Percentiles rank a stretch among this genome's conserved stretches.
Conservation (phyloP, 1,140 invertebrate species). For the Pseudachorutes palmiensis region DNA sequence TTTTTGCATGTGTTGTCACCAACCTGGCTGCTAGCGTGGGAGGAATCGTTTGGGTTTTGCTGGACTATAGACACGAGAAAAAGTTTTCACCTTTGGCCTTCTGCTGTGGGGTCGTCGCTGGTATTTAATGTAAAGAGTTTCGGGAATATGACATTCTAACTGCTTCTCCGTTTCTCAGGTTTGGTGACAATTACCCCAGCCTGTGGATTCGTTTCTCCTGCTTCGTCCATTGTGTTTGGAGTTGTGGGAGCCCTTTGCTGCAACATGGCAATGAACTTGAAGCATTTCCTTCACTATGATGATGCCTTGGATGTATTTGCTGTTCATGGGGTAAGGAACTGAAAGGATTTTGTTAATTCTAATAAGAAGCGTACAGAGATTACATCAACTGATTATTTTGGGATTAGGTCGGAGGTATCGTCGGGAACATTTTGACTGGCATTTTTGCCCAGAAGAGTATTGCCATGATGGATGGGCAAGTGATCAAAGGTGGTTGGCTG, state of each 20-base stretch:
- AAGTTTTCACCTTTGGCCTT: constrained; percentile 35
- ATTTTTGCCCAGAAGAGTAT: constrained; percentile 35
- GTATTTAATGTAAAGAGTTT: constrained; percentile 7
- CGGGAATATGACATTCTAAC: neutral
- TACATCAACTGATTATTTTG: neutral
- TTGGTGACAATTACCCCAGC: constrained; percentile 36
- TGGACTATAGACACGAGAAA: constrained; percentile 33
- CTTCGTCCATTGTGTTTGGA: constrained; percentile 29
- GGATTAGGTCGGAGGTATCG: constrained; percentile 28
- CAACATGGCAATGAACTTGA: constrained; percentile 32
- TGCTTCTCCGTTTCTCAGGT: constrained; percentile 19
- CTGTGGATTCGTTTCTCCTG: constrained; percentile 25
- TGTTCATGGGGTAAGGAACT: constrained; percentile 29
- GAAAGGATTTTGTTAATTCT: neutral
- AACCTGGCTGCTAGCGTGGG: constrained; percentile 33
- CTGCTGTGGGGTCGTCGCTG: constrained; percentile 26
- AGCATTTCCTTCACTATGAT: constrained; percentile 31
- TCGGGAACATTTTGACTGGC: constrained; percentile 33
- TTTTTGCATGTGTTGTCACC: constrained; percentile 28
- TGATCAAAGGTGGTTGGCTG: constrained; percentile 30
- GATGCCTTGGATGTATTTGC: constrained; percentile 38
- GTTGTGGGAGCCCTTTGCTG: constrained; percentile 32
- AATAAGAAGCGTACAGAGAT: neutral
- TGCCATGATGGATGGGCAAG: constrained; percentile 20
- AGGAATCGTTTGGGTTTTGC: constrained; percentile 34